Percentiles rank a stretch among this genome's conserved stretches.
Evolutionary conservation across 2,797 vertebrate species (phyloP).

Genomic region (Epinephelus coioides): DNA sequence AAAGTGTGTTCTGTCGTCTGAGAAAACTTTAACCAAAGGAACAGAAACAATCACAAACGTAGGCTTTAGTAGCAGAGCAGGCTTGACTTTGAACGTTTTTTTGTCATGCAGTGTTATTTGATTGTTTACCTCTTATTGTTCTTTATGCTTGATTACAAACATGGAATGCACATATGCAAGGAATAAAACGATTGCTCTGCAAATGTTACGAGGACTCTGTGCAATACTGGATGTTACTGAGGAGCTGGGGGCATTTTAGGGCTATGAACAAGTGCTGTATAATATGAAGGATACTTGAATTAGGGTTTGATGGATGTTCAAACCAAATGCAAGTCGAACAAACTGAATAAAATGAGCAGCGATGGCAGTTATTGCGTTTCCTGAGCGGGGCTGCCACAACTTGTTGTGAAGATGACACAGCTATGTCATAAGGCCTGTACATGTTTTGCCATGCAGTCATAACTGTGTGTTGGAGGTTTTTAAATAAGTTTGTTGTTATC

Average conservation of each 20-base stretch:
- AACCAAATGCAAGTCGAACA: conserved; percentile 47
- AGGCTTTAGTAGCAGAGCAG: conserved; percentile 60
- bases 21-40: conserved; percentile 75
- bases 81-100: conserved; percentile 49
- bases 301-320: conserved; percentile 50
- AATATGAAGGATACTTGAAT: conserved; percentile 73
- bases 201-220: conserved; percentile 66
- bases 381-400: conserved; percentile 49
- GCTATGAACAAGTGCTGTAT: conserved; percentile 70
- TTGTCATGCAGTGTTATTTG: conserved; percentile 75
- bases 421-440: conserved; percentile 50
- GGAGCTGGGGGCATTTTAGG: conserved; percentile 65
- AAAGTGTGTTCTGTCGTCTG: conserved; percentile 41
- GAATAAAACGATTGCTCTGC: conserved; percentile 56
- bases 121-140: conserved; percentile 64
- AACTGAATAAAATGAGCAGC: conserved; percentile 39
- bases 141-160: conserved; percentile 69
- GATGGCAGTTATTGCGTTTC: conserved; percentile 47
- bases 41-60: conserved; percentile 48
- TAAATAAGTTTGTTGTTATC: conserved; percentile 69
- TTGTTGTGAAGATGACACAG: conserved; percentile 45
- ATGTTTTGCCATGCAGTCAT: conserved; percentile 67
- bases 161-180: conserved; percentile 74
- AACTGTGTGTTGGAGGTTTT: conserved; percentile 57
- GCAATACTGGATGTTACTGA: conserved; percentile 64